A percentile compares a stretch with the other conserved stretches of the same genome.
These are phyloP conservation scores for Dione vanillae DNA, from an alignment of 2,888 invertebrate genomes.

Conservation along the genomic window DNA sequence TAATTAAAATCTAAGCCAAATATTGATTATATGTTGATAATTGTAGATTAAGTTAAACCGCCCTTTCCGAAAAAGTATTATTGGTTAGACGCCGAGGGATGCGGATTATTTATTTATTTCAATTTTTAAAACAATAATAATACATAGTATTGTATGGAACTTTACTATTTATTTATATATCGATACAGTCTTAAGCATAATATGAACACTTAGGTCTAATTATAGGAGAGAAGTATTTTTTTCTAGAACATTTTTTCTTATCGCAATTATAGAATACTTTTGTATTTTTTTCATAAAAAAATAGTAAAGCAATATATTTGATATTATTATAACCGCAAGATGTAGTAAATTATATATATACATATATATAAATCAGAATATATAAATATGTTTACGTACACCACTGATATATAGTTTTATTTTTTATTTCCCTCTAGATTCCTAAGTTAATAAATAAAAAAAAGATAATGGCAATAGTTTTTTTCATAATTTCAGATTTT, in stretches of 20 bases:
- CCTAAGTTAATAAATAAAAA: too few relatives aligned
- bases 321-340: constrained; percentile 69
- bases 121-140: constrained; percentile 33
- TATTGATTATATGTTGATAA: constrained; percentile 81
- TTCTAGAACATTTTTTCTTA: constrained; percentile 76
- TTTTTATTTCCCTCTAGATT: constrained; percentile 36
- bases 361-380: constrained; percentile 72
- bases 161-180: constrained; percentile 58
- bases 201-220: constrained; percentile 70
- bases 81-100: constrained; percentile 65
- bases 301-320: constrained; percentile 81
- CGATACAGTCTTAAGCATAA: constrained; percentile 74
- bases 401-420: constrained; percentile 62
- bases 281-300: constrained; percentile 79
- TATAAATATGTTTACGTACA: constrained; percentile 82
- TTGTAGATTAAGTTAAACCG: constrained; percentile 70
- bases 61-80: constrained; percentile 80
- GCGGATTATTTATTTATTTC: constrained; percentile 78
- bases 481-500: too few relatives aligned
- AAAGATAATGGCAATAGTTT: too few relatives aligned
- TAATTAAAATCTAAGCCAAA: constrained; percentile 84
- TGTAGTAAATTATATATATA: constrained; percentile 61
- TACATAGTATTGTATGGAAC: constrained; percentile 33
- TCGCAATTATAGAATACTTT: constrained; percentile 77
- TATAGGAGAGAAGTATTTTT: constrained; percentile 73